Evolutionary conservation across 2,113 vertebrate genomes (phyloP).

Genomic region (Thalassarche chlororhynchos): DNA sequence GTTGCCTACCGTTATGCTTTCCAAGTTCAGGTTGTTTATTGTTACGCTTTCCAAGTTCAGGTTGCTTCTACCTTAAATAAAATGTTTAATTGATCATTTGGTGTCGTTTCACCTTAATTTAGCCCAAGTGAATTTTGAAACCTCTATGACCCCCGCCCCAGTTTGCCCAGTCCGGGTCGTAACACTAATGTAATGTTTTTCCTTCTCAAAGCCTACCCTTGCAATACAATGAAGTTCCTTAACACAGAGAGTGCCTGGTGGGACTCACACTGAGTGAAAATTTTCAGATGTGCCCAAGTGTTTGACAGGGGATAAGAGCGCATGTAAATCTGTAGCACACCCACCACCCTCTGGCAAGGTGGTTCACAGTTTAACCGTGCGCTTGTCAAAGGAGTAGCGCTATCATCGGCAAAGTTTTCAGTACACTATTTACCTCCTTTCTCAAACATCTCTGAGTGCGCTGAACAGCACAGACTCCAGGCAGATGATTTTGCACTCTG

Average conservation of each 20-base stretch:
- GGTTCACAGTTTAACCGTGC: background rate
- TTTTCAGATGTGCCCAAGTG: background rate
- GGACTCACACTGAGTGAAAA: background rate
- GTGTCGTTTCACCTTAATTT: no score
- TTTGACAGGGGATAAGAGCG: background rate
- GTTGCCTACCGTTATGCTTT: no score
- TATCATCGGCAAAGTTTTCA: background rate
- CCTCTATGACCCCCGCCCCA: no score
- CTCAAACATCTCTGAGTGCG: background rate
- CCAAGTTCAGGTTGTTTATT: no score
- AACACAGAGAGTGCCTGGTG: background rate
- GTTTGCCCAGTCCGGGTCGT: no score
- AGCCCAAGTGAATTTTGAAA: no score
- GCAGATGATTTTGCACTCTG: background rate
- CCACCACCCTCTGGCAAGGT: background rate
- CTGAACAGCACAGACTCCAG: background rate
- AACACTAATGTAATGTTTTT: background rate
- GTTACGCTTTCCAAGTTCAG: no score
- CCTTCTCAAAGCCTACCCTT: background rate
- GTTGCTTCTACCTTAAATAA: no score
- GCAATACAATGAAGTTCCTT: background rate
- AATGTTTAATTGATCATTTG: no score
- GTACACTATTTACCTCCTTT: background rate
- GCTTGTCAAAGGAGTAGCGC: background rate
- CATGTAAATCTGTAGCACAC: background rate